Conservation (phyloP, 92 coral and sea anemone genomes). For the Actinostola sp. region DNA sequence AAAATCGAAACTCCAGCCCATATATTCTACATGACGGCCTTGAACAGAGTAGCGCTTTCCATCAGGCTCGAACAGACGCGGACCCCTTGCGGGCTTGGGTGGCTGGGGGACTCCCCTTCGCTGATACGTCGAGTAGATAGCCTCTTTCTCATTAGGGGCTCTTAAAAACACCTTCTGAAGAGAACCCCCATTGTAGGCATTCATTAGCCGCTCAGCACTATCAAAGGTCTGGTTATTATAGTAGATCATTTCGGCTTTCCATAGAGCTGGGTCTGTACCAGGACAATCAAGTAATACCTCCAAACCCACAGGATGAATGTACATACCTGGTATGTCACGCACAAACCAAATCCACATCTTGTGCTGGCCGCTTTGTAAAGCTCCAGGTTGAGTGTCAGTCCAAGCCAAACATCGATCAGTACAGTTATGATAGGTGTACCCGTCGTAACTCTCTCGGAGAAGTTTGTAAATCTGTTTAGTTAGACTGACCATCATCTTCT, state of each 20-base stretch:
- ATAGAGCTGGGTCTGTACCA: conserved; percentile 46
- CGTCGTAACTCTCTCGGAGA: conserved; percentile 57
- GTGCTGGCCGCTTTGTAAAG: conserved; percentile 45
- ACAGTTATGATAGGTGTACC: conserved; percentile 50
- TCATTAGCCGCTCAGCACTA: conserved; percentile 48
- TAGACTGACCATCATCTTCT: conserved; percentile 15
- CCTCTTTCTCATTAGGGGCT: conserved; percentile 32
- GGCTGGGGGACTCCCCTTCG: conserved; percentile 72
- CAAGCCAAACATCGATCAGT: conserved; percentile 44
- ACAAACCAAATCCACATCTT: conserved; percentile 48
- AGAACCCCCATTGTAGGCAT: conserved; percentile 54
- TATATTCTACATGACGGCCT: conserved; percentile 72
- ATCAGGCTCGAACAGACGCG: conserved; percentile 69
- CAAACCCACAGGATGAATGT: conserved; percentile 57
- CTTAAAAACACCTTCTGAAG: conserved; percentile 47
- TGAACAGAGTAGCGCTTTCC: conserved; percentile 76
- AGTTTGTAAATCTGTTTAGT: conserved; percentile 37
- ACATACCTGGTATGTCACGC: conserved; percentile 43
- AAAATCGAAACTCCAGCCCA: conserved; percentile 88
- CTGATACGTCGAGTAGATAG: conserved; percentile 33
- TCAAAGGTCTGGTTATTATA: conserved; percentile 61
- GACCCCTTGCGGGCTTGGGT: conserved; percentile 48
- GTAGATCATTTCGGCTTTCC: conserved; percentile 59
- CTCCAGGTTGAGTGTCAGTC: conserved; percentile 25
- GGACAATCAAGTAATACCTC: conserved; percentile 43